Conservation (phyloP, 2,113 vertebrate genomes). For the Tiliqua scincoides region DNA sequence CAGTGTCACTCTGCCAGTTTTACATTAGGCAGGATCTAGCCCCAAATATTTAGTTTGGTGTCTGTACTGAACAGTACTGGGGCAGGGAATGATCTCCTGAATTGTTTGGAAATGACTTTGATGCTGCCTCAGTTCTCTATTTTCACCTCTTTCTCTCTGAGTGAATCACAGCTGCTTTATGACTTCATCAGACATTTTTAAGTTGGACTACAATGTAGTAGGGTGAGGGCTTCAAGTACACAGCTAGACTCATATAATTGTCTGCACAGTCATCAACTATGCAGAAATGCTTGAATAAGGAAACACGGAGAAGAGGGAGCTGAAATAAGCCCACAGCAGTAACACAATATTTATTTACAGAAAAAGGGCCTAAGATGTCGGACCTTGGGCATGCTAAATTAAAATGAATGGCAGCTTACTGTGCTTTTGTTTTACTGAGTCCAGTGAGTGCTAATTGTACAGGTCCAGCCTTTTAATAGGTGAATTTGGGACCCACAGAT, state of each 20-base stretch:
- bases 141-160: conserved; percentile 45
- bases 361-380: neutral
- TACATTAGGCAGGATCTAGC: neutral
- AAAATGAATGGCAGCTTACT: neutral
- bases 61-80: neutral
- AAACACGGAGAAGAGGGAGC: conserved; percentile 4
- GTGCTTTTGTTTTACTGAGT: neutral
- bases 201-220: accelerated
- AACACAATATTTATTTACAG: neutral
- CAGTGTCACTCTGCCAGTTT: neutral
- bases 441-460: neutral
- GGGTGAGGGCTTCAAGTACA: neutral
- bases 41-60: conserved; percentile 28
- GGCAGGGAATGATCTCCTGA: conserved; percentile 3
- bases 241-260: neutral
- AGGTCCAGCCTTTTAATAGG: too few relatives aligned
- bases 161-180: conserved; percentile 24
- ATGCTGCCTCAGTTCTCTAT: conserved; percentile 27
- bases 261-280: neutral
- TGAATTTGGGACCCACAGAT: too few relatives aligned
- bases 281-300: neutral
- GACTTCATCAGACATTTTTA: conserved; percentile 39
- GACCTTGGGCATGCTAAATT: neutral
- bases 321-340: neutral
- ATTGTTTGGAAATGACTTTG: conserved; percentile 34